phyloP scores from a whole-genome alignment of 2,113 vertebrate genomes.

The Paradisaea rubra region DNA sequence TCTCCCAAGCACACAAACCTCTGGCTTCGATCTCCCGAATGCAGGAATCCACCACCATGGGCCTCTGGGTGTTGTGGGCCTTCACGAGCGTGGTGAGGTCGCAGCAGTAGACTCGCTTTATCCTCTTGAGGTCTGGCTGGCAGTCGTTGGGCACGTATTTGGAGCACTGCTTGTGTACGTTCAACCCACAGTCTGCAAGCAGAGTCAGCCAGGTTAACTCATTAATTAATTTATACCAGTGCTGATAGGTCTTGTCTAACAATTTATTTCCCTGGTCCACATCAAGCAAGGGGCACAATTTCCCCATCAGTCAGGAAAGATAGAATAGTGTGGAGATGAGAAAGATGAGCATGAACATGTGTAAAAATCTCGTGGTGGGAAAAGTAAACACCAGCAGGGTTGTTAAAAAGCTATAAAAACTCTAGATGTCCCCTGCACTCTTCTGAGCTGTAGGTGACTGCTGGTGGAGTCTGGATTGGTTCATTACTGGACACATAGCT shows the following conservation, averaged over 20 bases:
- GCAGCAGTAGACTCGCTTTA: slow-evolving; percentile 96
- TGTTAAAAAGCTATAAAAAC: background rate
- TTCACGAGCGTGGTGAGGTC: slow-evolving; percentile 96
- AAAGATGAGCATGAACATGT: background rate
- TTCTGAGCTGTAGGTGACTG: background rate
- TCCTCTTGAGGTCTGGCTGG: slow-evolving; percentile 93
- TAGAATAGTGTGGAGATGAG: background rate
- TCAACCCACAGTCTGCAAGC: slow-evolving; percentile 89
- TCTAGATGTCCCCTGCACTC: background rate
- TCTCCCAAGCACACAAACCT: slow-evolving; percentile 72
- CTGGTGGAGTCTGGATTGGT: background rate
- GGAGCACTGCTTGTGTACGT: slow-evolving; percentile 97
- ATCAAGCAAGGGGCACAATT: background rate
- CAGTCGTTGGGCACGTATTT: slow-evolving; percentile 96
- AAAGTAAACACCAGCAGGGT: background rate
- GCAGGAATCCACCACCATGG: slow-evolving; percentile 97
- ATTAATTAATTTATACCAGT: background rate
- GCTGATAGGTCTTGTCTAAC: background rate
- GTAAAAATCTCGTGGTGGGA: background rate
- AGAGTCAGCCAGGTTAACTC: background rate
- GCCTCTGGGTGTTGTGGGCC: slow-evolving; percentile 89
- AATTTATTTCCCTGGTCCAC: background rate
- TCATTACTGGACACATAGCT: fast-evolving
- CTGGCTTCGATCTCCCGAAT: slow-evolving; percentile 93
- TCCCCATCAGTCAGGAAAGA: background rate